Percentiles rank a stretch among this genome's conserved stretches.
Conservation (phyloP, 2,888 invertebrate species). For the Plebejus melissa region DNA sequence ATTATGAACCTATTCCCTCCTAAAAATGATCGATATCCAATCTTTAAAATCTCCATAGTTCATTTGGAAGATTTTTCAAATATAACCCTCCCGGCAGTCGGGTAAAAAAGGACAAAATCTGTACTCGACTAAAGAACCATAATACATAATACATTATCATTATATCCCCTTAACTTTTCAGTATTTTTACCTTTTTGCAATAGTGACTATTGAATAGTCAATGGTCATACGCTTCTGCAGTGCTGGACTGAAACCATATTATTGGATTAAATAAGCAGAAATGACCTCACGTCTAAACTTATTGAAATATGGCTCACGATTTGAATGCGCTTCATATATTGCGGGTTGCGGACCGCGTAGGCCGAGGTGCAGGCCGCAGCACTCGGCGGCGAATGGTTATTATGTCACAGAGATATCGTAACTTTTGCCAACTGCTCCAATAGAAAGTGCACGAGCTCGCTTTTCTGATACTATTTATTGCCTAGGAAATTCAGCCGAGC, state of each 20-base stretch:
- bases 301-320: not conserved
- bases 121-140: too few relatives aligned
- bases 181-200: not conserved
- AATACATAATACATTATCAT: not conserved
- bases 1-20: too few relatives aligned
- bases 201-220: not conserved
- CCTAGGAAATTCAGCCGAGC: constrained; percentile 45
- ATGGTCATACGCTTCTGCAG: not conserved
- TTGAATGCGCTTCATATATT: constrained; percentile 9
- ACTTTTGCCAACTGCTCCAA: constrained; percentile 64
- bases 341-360: constrained; percentile 29
- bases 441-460: constrained; percentile 68
- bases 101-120: too few relatives aligned
- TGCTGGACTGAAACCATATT: not conserved
- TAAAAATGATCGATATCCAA: too few relatives aligned
- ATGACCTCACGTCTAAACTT: not conserved
- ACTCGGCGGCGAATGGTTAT: constrained; percentile 38
- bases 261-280: not conserved
- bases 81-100: too few relatives aligned
- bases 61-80: too few relatives aligned
- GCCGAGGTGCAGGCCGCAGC: constrained; percentile 21
- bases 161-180: not conserved
- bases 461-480: constrained; percentile 65
- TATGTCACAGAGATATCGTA: constrained; percentile 71
- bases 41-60: too few relatives aligned